Evolutionary conservation across 2,113 vertebrate genomes (phyloP), one percentile per base, ranked within the genome.

Genomic region (Xerus inauris): DNA sequence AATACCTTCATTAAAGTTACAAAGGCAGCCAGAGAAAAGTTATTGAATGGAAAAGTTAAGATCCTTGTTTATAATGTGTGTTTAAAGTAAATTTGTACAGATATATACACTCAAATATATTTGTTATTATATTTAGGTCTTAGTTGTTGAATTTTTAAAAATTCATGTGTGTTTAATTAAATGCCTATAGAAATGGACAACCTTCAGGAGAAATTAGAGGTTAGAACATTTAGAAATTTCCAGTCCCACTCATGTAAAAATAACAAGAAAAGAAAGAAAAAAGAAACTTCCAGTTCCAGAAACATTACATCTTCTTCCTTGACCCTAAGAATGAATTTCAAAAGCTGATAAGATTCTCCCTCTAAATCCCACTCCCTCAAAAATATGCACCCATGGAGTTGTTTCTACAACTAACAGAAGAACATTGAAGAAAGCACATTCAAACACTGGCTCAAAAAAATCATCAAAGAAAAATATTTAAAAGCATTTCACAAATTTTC

Each of bases 1-100:
- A 96, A 40, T 72, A 96, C 79, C 65, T 65, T 89, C n/a, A 95
- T 97, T 97, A 97, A 98, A 93, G 54, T 88, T 77, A 82, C 42
- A 86, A 97, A 89, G 97, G 26, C 20, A 83, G n/a, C 45, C 89
- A 85, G 94, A 95, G 82, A 92, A 97, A 96, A 94, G 51, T 76
- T 96, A 96, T 95, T 38, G 47, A 64, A 47, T 72, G n/a, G 30
- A 94, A 92, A 95, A 96, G 6, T 32, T 45, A 86, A 89, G 32
- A 30, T 32, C 7, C 13, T 83, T 82, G 16, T 77, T 84, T 89
- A 49, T 51, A 93, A 62, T 89, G 67, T 90, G 3, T 77, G 57
- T 86, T 94, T 76, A 71, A 3, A 86, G 64, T 65, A 97, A 92
- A 67, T 32, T 28, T 26, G 20, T 0, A 59, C n/a, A 81, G 5